Base-by-base conservation (phyloP, 1,140 invertebrate genomes). In the Brachionus sp. region DNA sequence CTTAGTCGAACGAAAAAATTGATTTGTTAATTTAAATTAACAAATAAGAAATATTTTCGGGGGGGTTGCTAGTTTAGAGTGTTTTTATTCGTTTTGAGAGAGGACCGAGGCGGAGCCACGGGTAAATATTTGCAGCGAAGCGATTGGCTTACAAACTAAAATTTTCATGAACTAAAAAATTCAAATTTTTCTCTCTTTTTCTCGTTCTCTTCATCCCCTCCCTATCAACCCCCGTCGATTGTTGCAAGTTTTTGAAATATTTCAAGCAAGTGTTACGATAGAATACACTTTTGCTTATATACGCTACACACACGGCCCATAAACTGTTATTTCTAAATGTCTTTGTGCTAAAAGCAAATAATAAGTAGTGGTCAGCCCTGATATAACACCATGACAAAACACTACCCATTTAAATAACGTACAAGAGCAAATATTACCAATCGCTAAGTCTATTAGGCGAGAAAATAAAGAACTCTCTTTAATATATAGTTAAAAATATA, bases 21-120 rank as follows among this genome's bases (percentile, higher is more conserved):
- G 66, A 70, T 70, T 70, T 70, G 66, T 70, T 70, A 70, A 70
- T 70, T 70, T 70, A 70, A 70, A 70, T 37, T 70, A 70, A 70
- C 66, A 70, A 70, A 70, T 70, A 37, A 70, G 66, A 70, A 70
- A 37, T 70, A 37, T 70, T 70, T 70, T 13, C 33, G 66, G 33
- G 35, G 66, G 66, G 66, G 35, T 23, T 35, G n/a, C 37, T 16
- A 6, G 10, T 70, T 5, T 7, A 3, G 16, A 70, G 33, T 35
- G 33, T 37, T 70, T 70, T 16, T 70, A 70, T 70, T 70, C 33
- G 66, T n/a, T 2, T 70, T 2, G 7, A 13, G 16, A n/a, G 5
- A 7, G 16, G 12, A n/a, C 2, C 16, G n/a, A 70, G 25, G 66
- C 29, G 66, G 66, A 70, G 66, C 5, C 50, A 6, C 16, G 16